phyloP scores from a whole-genome alignment of 2,888 invertebrate species.

The Zaprionus lineosus region DNA sequence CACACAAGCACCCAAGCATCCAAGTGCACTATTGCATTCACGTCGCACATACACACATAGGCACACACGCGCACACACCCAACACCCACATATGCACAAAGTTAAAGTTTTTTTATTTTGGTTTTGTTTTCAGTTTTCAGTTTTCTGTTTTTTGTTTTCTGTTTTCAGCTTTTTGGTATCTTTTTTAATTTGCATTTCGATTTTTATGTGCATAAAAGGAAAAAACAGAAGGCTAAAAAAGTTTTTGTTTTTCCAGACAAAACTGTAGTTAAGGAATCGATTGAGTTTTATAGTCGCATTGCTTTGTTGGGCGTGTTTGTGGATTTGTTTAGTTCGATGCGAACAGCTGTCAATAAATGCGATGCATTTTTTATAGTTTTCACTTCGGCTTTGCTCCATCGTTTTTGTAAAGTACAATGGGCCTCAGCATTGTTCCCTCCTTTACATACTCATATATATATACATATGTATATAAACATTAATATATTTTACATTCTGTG shows the following conservation, averaged over 20 bases:
- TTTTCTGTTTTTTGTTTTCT: background rate
- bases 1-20: slow-evolving; percentile 6
- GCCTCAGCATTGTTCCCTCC: no score
- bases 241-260: slow-evolving; percentile 14
- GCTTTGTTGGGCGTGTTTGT: background rate
- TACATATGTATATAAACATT: no score
- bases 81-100: background rate
- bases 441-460: no score
- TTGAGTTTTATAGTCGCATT: background rate
- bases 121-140: no score
- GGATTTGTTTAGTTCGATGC: background rate
- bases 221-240: background rate
- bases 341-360: slow-evolving; percentile 13
- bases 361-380: slow-evolving; percentile 1
- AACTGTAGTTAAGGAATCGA: slow-evolving; percentile 39
- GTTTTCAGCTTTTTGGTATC: slow-evolving; percentile 1
- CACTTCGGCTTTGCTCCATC: background rate
- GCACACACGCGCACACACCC: background rate
- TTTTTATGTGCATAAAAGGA: background rate
- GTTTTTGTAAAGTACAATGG: background rate
- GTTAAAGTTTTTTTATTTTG: background rate
- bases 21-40: no score
- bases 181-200: background rate
- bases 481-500: no score
- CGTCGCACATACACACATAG: slow-evolving; percentile 4